Evolutionary conservation across 2,113 vertebrate species (phyloP), one percentile per base, ranked within the genome.

Genomic region (Fulmarus glacialis): DNA sequence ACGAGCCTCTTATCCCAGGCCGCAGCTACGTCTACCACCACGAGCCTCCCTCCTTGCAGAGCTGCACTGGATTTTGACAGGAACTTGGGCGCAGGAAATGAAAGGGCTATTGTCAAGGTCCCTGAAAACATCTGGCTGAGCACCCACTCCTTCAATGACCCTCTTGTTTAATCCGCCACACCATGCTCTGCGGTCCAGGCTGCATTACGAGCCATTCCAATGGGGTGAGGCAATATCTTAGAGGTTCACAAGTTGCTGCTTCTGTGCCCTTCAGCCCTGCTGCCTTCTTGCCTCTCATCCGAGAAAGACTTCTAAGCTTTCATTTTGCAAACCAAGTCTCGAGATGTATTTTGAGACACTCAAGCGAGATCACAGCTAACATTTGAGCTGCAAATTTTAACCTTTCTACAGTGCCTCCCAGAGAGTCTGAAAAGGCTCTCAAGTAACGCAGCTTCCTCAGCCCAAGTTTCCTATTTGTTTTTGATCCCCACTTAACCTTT

Each of bases 71-170:
- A 9, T 43, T 86, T 66, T 24, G 52, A 48, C 15, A 5, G 15
- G 62, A 50, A 12, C 10, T 43, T 1, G 21, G 68, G 56, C 48
- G 0, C 60, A 40, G 62, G 53, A 95, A 85, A 95, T 95, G 63
- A 96, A 96, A 96, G 92, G 73, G 60, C 85, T 2, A 84, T 96
- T 95, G 87, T 81, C 47, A 45, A 70, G 30, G 48, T 62, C 58
- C 59, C 77, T 2, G 42, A 13, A 87, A 92, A 87, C 92, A 97
- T 97, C 90, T 97, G 96, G 66, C 86, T 7, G 5, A 60, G 80
- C 90, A 90, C 70, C 85, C 73, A 11, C 34, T 78, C 62, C 82
- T 43, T 97, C 93, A 97, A 97, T 97, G 85, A 68, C 84, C 70
- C 55, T 56, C 95, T 97, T 97, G 96, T 93, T 82, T 47, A 17